These are phyloP conservation scores for Coendou prehensilis DNA, from an alignment of 2,797 vertebrate genomes.

Conservation along the genomic window DNA sequence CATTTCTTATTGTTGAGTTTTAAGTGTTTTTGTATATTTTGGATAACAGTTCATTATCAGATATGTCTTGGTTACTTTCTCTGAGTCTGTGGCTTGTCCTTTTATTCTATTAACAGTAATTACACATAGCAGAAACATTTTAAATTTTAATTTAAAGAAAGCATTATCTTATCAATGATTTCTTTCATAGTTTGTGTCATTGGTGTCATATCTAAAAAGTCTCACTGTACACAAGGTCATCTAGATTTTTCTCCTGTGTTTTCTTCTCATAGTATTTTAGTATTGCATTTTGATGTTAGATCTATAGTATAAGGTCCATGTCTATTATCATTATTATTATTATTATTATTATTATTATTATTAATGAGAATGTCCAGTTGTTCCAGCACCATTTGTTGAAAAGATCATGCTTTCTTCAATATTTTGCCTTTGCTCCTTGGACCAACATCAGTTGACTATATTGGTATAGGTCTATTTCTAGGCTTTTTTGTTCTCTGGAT, in stretches of 20 bases:
- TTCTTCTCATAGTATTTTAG: neutral
- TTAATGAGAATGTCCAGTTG: neutral
- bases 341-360: neutral
- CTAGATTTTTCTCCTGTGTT: neutral
- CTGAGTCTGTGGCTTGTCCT: neutral
- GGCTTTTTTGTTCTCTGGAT: neutral
- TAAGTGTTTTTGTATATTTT: neutral
- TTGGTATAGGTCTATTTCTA: neutral
- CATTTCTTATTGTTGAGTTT: slow-evolving; percentile 4
- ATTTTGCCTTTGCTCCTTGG: neutral
- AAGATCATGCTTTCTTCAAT: neutral
- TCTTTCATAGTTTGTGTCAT: neutral
- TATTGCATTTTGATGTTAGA: neutral
- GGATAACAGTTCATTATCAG: neutral
- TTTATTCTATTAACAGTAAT: neutral
- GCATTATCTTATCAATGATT: neutral
- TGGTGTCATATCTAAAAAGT: neutral
- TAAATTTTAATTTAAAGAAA: neutral
- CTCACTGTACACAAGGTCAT: neutral
- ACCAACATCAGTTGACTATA: neutral
- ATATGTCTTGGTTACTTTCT: neutral
- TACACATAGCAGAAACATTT: neutral
- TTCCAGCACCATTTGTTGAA: neutral
- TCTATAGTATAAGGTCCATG: neutral
- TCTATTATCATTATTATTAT: neutral